Evolutionary conservation across 2,797 vertebrate genomes (phyloP).

Genomic region (Amazona ochrocephala): DNA sequence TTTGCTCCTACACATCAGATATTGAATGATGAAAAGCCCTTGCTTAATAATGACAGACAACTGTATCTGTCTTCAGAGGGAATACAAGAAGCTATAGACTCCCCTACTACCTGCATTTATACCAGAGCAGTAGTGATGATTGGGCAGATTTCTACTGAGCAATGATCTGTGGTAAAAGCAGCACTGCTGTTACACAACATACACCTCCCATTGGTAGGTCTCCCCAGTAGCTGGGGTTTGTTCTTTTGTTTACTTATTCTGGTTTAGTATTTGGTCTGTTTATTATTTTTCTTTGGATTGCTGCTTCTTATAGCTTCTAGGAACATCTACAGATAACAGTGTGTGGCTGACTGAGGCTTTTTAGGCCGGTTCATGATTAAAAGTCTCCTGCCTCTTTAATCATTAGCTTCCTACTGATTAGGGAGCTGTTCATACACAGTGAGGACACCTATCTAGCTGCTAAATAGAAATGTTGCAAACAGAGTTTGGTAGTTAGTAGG

Average conservation of each 20-base stretch:
- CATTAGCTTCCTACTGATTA: neutral
- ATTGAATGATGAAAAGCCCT: neutral
- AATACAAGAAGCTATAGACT: neutral
- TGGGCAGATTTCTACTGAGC: neutral
- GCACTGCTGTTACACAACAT: neutral
- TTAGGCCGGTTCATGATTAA: neutral
- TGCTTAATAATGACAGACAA: neutral
- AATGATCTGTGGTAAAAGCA: neutral
- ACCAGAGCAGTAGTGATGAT: neutral
- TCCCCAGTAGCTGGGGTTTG: neutral
- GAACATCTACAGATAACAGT: neutral
- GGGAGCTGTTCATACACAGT: neutral
- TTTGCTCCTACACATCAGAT: neutral
- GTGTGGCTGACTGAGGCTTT: neutral
- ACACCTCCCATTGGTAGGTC: neutral
- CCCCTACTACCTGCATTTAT: rapidly evolving
- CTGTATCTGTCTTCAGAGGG: neutral
- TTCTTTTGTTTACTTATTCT: neutral
- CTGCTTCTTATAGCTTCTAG: neutral
- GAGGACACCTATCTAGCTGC: neutral
- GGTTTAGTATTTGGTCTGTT: neutral
- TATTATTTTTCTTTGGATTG: neutral
- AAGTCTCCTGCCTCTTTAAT: neutral
- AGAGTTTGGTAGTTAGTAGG: neutral
- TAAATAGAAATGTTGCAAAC: neutral